Base-by-base conservation (phyloP, 2,113 vertebrate species). In the Dolichotis patagonum region DNA sequence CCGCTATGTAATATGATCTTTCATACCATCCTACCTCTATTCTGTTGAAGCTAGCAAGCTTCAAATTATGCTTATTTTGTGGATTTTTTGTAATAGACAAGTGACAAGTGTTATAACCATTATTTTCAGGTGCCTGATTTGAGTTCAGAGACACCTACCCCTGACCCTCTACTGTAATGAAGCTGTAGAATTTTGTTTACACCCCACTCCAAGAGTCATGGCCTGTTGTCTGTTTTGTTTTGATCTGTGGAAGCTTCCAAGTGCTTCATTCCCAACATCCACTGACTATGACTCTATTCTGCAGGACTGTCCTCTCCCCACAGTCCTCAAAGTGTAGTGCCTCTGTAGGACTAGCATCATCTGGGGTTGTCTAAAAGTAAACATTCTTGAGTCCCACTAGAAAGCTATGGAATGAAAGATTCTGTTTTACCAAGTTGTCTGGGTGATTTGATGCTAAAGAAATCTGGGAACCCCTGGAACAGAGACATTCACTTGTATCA, bases 141-240 rank as follows among this genome's bases (percentile, higher is more conserved):
- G 83, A 62, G 32, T n/a, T 58, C 71, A 73, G 46, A 43, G 7
- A 62, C 46, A 73, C 35, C 8, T 0, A 20, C 43, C 71, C 43
- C 71, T 8, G 7, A 7, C 7, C 14, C 38, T 7, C 0, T 49
- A 7, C 0, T 2, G n/a, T 3, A 58, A 56, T 60, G 41, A 2
- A 13, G 32, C 14, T 7, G 5, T 0, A 28, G 28, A 3, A 22
- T 24, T 78, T 67, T 26, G 0, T 20, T 5, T 63, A n/a, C 16
- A 6, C 20, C 26, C 11, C 11, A 6, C 11, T 20, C 20, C 8
- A 2, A 7, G 30, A 67, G 3, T 9, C 5, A 7, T 35, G 3
- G 20, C 8, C 0, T 69, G 32, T 69, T 67, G 4, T 69, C 3
- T 13, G 46, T 28, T 28, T 13, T 13, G 28, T 14, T 58, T 54